phyloP scores from a whole-genome alignment of 2,797 vertebrate species.

The Sebastes trivittatus region DNA sequence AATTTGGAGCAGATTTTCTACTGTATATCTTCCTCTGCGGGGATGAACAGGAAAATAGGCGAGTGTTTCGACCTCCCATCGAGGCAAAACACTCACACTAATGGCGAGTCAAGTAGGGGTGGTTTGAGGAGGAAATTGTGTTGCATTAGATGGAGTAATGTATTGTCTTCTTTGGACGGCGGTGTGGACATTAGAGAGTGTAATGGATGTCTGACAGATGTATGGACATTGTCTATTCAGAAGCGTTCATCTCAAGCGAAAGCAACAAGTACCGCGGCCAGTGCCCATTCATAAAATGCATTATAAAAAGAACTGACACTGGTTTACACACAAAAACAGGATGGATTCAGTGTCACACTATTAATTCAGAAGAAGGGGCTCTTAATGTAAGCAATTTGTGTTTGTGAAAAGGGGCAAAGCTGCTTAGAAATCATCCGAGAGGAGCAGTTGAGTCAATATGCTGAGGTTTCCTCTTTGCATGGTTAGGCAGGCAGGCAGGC shows the following conservation, averaged over 20 bases:
- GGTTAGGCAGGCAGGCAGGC: constrained; percentile 55
- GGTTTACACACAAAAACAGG: neutral
- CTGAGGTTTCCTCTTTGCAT: constrained; percentile 57
- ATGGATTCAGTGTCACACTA: neutral
- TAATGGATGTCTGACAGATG: constrained; percentile 40
- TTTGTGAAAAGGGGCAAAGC: constrained; percentile 9
- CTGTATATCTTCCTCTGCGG: neutral
- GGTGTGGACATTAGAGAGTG: constrained; percentile 20
- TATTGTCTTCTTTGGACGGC: constrained; percentile 11
- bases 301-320: neutral
- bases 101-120: constrained; percentile 48
- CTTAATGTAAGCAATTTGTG: neutral
- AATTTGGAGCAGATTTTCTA: constrained; percentile 27
- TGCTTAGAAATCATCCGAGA: constrained; percentile 17
- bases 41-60: constrained; percentile 5
- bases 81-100: constrained; percentile 56
- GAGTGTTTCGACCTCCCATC: constrained; percentile 20
- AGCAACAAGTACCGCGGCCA: constrained; percentile 40
- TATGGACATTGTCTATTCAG: neutral
- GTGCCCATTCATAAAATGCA: constrained; percentile 24
- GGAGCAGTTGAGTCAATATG: constrained; percentile 45
- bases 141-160: constrained; percentile 59
- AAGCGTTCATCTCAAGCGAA: neutral
- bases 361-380: constrained; percentile 4
- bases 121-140: constrained; percentile 54